Conservation (phyloP, 2,113 vertebrate species). For the Cyanoderma ruficeps region DNA sequence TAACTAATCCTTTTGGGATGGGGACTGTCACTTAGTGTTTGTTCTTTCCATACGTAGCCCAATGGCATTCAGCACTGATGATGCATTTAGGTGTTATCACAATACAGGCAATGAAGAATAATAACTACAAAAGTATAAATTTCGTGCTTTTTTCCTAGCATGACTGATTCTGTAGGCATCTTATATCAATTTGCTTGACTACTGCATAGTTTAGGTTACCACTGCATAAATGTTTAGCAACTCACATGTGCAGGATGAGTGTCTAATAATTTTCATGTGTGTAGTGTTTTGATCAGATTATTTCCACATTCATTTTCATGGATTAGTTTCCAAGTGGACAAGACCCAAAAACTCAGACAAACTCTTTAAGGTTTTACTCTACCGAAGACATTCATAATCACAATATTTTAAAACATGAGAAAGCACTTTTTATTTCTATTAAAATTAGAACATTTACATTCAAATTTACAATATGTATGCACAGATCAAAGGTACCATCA, state of each 20-base stretch:
- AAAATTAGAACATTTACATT: background rate
- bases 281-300: conserved; percentile 24
- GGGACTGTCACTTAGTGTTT: background rate
- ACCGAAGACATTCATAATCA: background rate
- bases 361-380: background rate
- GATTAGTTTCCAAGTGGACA: conserved; percentile 13
- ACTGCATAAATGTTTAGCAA: background rate
- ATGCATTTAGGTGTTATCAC: background rate
- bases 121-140: background rate
- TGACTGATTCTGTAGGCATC: background rate
- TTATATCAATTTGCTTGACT: background rate
- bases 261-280: background rate
- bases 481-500: background rate
- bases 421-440: background rate
- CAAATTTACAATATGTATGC: background rate
- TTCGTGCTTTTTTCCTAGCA: background rate
- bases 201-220: background rate
- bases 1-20: background rate
- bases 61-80: background rate
- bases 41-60: background rate
- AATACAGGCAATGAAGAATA: background rate
- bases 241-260: background rate
- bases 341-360: background rate
- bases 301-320: conserved; percentile 6
- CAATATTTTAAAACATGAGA: background rate